These are phyloP conservation scores for Agelas oroides DNA, from an alignment of 37 sponge, comb jelly and placozoan species.

Conservation along the genomic window DNA sequence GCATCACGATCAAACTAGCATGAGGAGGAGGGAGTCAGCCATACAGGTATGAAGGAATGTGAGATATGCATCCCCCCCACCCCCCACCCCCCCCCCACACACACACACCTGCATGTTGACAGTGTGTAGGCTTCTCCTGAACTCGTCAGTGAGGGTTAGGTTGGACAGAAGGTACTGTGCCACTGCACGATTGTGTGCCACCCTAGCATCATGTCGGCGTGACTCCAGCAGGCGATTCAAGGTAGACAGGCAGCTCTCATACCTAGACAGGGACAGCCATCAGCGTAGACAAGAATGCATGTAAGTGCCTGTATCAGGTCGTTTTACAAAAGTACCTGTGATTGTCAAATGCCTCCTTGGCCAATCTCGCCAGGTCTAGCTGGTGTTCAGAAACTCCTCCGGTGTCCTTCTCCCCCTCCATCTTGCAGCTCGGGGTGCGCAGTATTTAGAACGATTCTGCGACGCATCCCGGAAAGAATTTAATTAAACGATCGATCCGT, in stretches of 20 bases:
- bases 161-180: constrained; percentile 86
- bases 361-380: constrained; percentile 57
- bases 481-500: too few species aligned
- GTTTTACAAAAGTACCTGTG: not conserved
- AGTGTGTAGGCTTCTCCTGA: constrained; percentile 66
- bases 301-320: not conserved
- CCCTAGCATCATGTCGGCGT: constrained; percentile 70
- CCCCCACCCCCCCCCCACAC: too few species aligned
- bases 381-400: constrained; percentile 44
- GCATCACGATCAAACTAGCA: constrained; percentile 65
- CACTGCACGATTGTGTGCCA: constrained; percentile 87
- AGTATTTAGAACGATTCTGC: not conserved
- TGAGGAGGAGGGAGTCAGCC: too few species aligned
- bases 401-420: not conserved
- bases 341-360: constrained; percentile 73
- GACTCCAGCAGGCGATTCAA: constrained; percentile 80
- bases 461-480: too few species aligned
- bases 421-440: not conserved
- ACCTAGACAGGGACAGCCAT: too few species aligned
- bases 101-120: constrained; percentile 68
- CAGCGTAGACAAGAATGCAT: not conserved
- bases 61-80: too few species aligned
- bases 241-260: constrained; percentile 84
- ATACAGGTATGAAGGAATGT: too few species aligned
- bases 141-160: constrained; percentile 89